Percentiles rank a stretch among this genome's conserved stretches.
phyloP scores from a whole-genome alignment of 1,140 invertebrate species.

The Chrysopa pallens region DNA sequence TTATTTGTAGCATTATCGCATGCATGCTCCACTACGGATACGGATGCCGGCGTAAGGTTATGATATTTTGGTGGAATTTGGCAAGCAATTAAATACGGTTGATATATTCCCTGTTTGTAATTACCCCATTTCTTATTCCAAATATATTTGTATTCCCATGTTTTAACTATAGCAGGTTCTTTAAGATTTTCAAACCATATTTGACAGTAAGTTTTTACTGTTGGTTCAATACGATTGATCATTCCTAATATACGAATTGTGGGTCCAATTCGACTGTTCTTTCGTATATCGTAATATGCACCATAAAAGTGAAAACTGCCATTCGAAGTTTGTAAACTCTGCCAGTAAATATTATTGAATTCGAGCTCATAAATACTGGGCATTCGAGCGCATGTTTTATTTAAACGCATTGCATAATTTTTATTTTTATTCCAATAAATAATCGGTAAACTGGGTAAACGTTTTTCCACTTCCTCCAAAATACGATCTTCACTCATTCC shows the following conservation, averaged over 20 bases:
- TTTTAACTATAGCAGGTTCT: conserved; percentile 51
- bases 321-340: conserved; percentile 57
- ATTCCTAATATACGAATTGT: conserved; percentile 75
- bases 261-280: conserved; percentile 55
- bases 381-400: conserved; percentile 58
- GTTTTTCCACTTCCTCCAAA: conserved; percentile 52
- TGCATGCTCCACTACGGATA: conserved; percentile 67
- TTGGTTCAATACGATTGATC: conserved; percentile 75
- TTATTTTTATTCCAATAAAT: conserved; percentile 64
- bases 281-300: conserved; percentile 71
- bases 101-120: conserved; percentile 79
- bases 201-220: conserved; percentile 66
- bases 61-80: conserved; percentile 59
- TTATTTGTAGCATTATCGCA: conserved; percentile 78
- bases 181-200: conserved; percentile 77
- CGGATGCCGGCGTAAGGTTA: conserved; percentile 57
- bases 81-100: conserved; percentile 80
- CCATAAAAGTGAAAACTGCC: conserved; percentile 79
- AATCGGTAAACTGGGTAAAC: conserved; percentile 64
- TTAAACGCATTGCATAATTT: conserved; percentile 52
- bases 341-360: conserved; percentile 86
- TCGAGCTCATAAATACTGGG: conserved; percentile 75
- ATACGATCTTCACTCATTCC: conserved; percentile 55
- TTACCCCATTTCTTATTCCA: conserved; percentile 92
- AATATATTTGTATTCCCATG: conserved; percentile 80